Base-by-base conservation (phyloP, 2,113 vertebrate species). In the Grammomys surdaster region DNA sequence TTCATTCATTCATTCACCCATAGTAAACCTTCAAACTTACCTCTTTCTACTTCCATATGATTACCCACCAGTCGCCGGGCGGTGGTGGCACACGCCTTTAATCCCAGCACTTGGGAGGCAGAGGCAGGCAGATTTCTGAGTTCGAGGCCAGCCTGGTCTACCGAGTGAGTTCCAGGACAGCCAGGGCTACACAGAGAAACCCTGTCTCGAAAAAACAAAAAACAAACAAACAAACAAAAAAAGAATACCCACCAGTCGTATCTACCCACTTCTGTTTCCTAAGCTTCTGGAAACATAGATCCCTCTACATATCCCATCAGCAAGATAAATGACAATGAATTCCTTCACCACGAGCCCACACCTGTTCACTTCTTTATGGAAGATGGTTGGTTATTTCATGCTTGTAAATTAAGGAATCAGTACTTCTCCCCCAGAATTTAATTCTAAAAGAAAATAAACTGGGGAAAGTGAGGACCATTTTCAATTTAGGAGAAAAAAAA, bases 371-470 rank as follows among this genome's bases (percentile, higher is more conserved):
- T 73, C 40, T 77, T 70, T 72, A 43, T 6, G 28, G 24, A 93
- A 58, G n/a, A 11, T 65, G 48, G 16, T 63, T 70, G 48, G 12
- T 56, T 89, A 80, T 13, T 84, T 65, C 19, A 48, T 63, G 24
- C 16, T 72, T 54, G n/a, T 20, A 86, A 89, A 73, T 63, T 43
- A 90, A 67, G 73, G 43, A 73, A 77, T 46, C 13, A 2, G 33
- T 78, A 67, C 46, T 14, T 89, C 46, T 72, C 17, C 88, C 58
- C 54, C 54, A 75, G 63, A 72, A 81, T 77, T 51, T 75, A 78
- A 36, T 54, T 81, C 51, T 54, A 90, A 96, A 90, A 28, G 54
- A 95, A 63, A 93, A 80, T 36, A 76, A 96, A 24, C 31, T 88
- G 40, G 33, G n/a, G 65, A 94, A 94, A 73, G 3, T 43, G 51